Evolutionary conservation across 2,797 vertebrate species (phyloP).

Genomic region (Euthynnus affinis): DNA sequence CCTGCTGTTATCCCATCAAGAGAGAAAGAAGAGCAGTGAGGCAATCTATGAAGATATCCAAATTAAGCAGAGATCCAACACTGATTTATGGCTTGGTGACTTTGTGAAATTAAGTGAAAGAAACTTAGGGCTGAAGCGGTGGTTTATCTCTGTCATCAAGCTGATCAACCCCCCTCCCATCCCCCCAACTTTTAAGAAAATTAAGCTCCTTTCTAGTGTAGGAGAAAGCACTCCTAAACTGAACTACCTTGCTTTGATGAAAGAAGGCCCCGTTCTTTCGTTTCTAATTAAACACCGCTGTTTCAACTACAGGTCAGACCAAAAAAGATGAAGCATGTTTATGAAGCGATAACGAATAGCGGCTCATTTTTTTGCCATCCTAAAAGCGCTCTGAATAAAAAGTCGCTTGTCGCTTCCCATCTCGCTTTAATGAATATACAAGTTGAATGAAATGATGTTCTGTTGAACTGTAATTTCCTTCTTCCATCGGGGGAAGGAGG

Average conservation of each 20-base stretch:
- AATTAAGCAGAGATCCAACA: slow-evolving; percentile 62
- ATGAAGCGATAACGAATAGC: slow-evolving; percentile 52
- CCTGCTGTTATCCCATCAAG: slow-evolving; percentile 68
- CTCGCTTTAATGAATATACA: slow-evolving; percentile 73
- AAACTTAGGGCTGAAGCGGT: slow-evolving; percentile 60
- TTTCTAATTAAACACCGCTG: slow-evolving; percentile 43
- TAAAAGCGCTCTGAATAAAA: slow-evolving; percentile 68
- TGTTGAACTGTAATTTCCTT: slow-evolving; percentile 76
- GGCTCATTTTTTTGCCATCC: slow-evolving; percentile 34
- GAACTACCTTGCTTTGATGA: slow-evolving; percentile 36
- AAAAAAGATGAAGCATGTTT: slow-evolving; percentile 54
- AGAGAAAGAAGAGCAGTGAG: slow-evolving; percentile 50
- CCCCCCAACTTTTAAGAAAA: slow-evolving; percentile 66
- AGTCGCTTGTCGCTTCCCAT: slow-evolving; percentile 66
- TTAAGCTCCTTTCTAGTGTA: slow-evolving; percentile 49
- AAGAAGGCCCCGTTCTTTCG: slow-evolving; percentile 26
- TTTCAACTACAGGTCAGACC: slow-evolving; percentile 54
- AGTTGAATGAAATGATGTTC: slow-evolving; percentile 73
- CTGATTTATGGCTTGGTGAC: slow-evolving; percentile 73
- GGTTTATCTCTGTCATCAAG: slow-evolving; percentile 72
- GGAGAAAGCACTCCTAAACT: slow-evolving; percentile 17
- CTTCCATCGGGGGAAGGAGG: slow-evolving; percentile 47
- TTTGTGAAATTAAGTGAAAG: slow-evolving; percentile 72
- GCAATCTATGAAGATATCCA: slow-evolving; percentile 62
- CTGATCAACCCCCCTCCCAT: slow-evolving; percentile 53